Conservation (phyloP, 2,113 vertebrate genomes). For the Brachypodius melanocephalos region DNA sequence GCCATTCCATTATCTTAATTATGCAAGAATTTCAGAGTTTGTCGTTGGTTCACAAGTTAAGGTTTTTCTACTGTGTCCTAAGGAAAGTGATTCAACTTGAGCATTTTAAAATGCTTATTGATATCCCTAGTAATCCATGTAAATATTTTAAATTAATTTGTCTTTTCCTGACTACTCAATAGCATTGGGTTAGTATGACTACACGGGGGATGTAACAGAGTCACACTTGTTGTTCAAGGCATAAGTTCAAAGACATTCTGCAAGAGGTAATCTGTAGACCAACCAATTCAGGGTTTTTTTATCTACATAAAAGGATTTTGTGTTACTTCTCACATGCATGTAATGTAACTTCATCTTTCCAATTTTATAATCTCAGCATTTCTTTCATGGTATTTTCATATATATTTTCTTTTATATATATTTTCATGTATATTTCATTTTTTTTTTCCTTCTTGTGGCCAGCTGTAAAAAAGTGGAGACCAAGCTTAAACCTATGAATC, state of each 20-base stretch:
- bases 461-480: background rate
- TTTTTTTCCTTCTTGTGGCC: background rate
- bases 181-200: background rate
- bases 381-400: background rate
- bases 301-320: background rate
- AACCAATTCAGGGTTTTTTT: background rate
- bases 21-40: background rate
- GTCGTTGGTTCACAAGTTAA: background rate
- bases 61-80: background rate
- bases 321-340: background rate
- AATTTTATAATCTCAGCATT: background rate
- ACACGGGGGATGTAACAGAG: background rate
- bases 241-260: background rate
- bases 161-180: background rate
- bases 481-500: background rate
- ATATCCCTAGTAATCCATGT: background rate
- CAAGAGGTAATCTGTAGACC: background rate
- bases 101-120: background rate
- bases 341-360: background rate
- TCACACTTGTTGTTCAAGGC: background rate
- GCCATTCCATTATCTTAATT: background rate
- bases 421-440: no score
- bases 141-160: background rate
- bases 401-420: no score
- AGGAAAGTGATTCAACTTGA: background rate